Percentiles rank a stretch among this genome's conserved stretches.
Conservation (phyloP, 2,797 vertebrate genomes). For the Neosalanx taihuensis region DNA sequence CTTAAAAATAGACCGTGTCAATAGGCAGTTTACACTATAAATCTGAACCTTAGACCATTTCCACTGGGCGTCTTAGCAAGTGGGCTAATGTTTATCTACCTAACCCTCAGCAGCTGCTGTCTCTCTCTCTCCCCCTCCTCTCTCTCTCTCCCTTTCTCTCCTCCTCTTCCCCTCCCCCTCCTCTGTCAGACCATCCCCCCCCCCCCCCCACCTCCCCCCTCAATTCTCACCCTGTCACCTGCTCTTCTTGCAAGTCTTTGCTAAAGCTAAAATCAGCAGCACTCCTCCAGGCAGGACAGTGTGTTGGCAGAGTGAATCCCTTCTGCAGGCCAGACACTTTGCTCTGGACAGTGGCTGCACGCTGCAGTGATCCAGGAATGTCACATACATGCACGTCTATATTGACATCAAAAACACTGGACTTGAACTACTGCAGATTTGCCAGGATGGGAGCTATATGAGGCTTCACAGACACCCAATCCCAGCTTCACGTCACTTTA, state of each 20-base stretch:
- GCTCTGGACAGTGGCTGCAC: too few species aligned
- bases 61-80: slow-evolving; percentile 11
- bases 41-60: slow-evolving; percentile 18
- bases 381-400: neutral
- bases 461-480: neutral
- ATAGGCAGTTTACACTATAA: slow-evolving; percentile 16
- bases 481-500: neutral
- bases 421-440: neutral
- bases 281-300: neutral
- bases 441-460: neutral
- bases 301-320: neutral
- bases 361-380: neutral
- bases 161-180: neutral
- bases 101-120: slow-evolving; percentile 17
- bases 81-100: slow-evolving; percentile 5
- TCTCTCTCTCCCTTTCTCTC: neutral
- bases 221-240: neutral
- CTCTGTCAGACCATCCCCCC: neutral
- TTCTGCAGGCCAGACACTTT: neutral
- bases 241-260: neutral
- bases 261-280: neutral
- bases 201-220: too few species aligned
- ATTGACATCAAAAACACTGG: neutral
- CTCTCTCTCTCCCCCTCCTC: neutral
- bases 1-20: slow-evolving; percentile 27